A percentile compares a stretch with the other conserved stretches of the same genome.
Conservation (phyloP, 2,113 vertebrate genomes). For the Trinectes maculatus region DNA sequence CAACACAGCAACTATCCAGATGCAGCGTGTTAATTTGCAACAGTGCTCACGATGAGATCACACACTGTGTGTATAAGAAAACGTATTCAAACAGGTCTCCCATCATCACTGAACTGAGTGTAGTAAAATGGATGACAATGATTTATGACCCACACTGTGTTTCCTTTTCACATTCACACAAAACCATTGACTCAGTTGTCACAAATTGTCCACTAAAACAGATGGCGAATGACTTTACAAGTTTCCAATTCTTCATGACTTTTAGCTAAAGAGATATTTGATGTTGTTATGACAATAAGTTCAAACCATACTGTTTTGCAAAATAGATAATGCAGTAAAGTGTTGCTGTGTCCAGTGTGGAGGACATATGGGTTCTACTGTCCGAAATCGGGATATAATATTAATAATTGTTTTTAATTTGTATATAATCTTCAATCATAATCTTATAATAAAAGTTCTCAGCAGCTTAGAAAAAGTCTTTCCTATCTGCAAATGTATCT, state of each 20-base stretch:
- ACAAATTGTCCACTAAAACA: conserved; percentile 46
- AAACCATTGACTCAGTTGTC: conserved; percentile 56
- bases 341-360: too few species aligned
- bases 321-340: neutral
- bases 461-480: too few species aligned
- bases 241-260: conserved; percentile 31
- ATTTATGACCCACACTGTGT: conserved; percentile 45
- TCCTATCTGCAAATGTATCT: too few species aligned
- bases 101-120: conserved; percentile 7
- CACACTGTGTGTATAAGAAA: conserved; percentile 10
- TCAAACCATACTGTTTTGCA: conserved; percentile 34
- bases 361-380: too few species aligned
- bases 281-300: conserved; percentile 13
- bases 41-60: conserved; percentile 12
- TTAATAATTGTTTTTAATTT: too few species aligned
- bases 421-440: too few species aligned
- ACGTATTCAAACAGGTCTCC: conserved; percentile 13
- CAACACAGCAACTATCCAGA: neutral
- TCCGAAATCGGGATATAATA: too few species aligned
- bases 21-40: conserved; percentile 28
- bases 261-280: conserved; percentile 30
- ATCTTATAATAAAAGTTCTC: too few species aligned
- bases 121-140: conserved; percentile 16
- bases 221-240: conserved; percentile 50
- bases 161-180: conserved; percentile 40